These are phyloP conservation scores for Shinisaurus crocodilurus DNA, from an alignment of 2,113 vertebrate species.

Conservation along the genomic window DNA sequence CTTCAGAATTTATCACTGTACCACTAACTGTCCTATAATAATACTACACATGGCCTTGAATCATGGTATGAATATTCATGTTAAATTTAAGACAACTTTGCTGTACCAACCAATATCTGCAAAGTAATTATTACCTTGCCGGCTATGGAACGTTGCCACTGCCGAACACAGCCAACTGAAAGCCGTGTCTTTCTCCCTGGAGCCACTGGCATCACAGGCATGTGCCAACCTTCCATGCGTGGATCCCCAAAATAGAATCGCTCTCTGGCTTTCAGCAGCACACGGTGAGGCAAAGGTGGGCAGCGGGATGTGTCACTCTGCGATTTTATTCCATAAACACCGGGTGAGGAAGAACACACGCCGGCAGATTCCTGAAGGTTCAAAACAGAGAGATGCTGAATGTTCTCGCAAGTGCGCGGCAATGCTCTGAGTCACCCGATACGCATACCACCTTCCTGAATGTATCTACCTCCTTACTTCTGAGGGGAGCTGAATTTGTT, in stretches of 20 bases:
- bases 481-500: neutral
- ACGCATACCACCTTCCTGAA: too few relatives aligned
- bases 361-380: neutral
- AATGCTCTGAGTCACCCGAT: neutral
- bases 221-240: neutral
- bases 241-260: neutral
- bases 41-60: neutral
- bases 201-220: neutral
- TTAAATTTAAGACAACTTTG: too few relatives aligned
- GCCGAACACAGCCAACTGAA: neutral
- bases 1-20: too few relatives aligned
- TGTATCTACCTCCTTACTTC: neutral
- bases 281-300: neutral
- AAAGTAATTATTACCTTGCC: neutral
- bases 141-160: neutral
- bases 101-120: neutral
- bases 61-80: neutral
- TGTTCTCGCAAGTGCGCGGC: neutral
- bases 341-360: slow-evolving; percentile 1
- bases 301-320: neutral
- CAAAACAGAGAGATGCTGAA: neutral
- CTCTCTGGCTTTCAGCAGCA: neutral
- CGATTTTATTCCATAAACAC: slow-evolving; percentile 29
- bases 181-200: neutral
- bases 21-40: neutral